Percentiles rank a stretch among this genome's conserved stretches.
phyloP scores from a whole-genome alignment of 2,113 vertebrate genomes.

The Bufo bufo region DNA sequence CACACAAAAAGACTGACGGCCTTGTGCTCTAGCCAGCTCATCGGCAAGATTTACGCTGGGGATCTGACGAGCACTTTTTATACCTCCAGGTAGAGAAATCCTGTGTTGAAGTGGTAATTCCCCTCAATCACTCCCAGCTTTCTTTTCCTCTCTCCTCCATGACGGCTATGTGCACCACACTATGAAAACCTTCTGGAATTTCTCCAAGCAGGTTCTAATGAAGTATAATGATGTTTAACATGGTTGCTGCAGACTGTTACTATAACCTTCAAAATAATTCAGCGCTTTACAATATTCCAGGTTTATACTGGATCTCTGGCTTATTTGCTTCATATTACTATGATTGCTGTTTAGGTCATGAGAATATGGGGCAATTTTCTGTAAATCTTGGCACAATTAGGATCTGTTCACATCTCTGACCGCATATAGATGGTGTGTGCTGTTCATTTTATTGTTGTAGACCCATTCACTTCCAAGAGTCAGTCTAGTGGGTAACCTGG shows the following conservation, averaged over 20 bases:
- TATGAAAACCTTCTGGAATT: constrained; percentile 13
- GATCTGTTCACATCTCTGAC: not conserved
- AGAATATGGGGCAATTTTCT: not conserved
- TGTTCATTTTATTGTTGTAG: too few species aligned
- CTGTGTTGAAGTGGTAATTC: constrained; percentile 43
- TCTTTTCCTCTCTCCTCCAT: not conserved
- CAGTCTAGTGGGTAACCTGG: too few species aligned
- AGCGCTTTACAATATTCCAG: not conserved
- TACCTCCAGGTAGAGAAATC: constrained; percentile 32
- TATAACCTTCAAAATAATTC: constrained; percentile 30
- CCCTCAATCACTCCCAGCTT: constrained; percentile 39
- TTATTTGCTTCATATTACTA: not conserved
- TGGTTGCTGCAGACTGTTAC: constrained; percentile 3
- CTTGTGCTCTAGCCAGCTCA: constrained; percentile 25
- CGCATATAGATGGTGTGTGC: too few species aligned
- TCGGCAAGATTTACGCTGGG: not conserved
- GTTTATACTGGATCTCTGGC: not conserved
- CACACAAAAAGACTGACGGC: constrained; percentile 11
- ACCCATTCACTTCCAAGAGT: too few species aligned
- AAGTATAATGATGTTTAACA: constrained; percentile 30
- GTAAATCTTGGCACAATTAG: not conserved
- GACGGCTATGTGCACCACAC: constrained; percentile 17
- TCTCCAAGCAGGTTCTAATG: constrained; percentile 27
- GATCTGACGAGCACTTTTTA: constrained; percentile 25
- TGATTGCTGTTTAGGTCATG: not conserved